These are phyloP conservation scores for Falco concolor DNA, from an alignment of 2,797 vertebrate genomes.

Conservation along the genomic window DNA sequence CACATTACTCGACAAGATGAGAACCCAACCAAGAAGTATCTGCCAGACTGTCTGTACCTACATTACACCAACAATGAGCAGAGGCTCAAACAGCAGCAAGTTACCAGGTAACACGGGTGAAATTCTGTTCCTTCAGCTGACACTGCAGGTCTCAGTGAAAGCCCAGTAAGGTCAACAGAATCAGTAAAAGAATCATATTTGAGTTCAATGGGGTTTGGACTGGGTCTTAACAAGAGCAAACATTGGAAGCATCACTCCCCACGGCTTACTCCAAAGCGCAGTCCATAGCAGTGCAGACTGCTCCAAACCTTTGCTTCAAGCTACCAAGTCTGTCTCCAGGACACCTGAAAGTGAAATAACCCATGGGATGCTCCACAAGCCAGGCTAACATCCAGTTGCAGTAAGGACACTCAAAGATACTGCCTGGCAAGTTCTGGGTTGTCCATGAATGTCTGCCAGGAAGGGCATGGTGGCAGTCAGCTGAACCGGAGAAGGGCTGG, in stretches of 20 bases:
- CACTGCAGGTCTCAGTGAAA: background rate
- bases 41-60: background rate
- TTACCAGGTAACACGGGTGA: background rate
- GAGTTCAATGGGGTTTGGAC: background rate
- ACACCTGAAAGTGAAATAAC: background rate
- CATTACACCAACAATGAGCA: background rate
- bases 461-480: background rate
- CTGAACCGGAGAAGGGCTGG: background rate
- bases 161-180: background rate
- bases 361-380: background rate
- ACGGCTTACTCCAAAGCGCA: rapidly evolving
- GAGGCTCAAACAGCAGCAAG: background rate
- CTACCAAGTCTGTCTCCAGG: background rate
- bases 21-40: background rate
- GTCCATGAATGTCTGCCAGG: background rate
- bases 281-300: background rate
- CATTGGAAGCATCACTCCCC: rapidly evolving
- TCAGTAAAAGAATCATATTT: background rate
- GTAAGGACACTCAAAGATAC: background rate
- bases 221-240: background rate
- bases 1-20: background rate
- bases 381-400: background rate
- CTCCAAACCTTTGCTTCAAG: background rate
- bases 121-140: background rate
- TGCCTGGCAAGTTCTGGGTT: background rate